phyloP scores from a whole-genome alignment of 2,888 invertebrate genomes.

The Sarcophaga variegata region DNA sequence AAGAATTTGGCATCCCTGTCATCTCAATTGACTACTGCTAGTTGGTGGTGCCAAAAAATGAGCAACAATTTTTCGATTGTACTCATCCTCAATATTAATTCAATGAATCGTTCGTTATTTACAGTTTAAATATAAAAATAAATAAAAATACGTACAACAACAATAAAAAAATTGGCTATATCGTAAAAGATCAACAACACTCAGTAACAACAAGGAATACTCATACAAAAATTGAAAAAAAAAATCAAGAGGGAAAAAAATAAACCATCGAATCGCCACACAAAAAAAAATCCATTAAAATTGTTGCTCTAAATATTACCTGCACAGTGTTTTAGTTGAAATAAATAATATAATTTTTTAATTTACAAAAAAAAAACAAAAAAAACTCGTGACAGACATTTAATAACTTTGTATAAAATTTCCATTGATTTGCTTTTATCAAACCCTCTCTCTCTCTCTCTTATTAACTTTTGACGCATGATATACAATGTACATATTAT shows the following conservation, averaged over 20 bases:
- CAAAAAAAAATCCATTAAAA: conserved; percentile 23
- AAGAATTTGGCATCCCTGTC: background rate
- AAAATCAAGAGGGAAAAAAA: background rate
- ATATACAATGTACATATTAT: background rate
- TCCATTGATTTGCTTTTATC: conserved; percentile 15
- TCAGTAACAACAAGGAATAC: background rate
- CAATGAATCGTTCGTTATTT: background rate
- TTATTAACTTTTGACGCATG: conserved; percentile 21
- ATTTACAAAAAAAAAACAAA: background rate
- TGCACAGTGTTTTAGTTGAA: conserved; percentile 6
- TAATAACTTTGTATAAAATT: conserved; percentile 9
- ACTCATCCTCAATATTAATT: conserved; percentile 12
- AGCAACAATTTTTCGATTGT: conserved; percentile 13
- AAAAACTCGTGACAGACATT: conserved; percentile 6
- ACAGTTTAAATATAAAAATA: no score
- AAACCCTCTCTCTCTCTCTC: background rate
- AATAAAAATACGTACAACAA: no score
- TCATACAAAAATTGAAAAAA: background rate
- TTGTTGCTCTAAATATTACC: conserved; percentile 32
- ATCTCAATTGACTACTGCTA: background rate
- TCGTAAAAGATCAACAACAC: background rate
- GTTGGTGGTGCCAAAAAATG: conserved; percentile 41
- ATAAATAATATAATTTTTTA: background rate
- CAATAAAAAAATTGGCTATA: background rate
- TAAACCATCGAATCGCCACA: background rate